Evolutionary conservation across 1,140 invertebrate species (phyloP).

Genomic region (Samia ricini): DNA sequence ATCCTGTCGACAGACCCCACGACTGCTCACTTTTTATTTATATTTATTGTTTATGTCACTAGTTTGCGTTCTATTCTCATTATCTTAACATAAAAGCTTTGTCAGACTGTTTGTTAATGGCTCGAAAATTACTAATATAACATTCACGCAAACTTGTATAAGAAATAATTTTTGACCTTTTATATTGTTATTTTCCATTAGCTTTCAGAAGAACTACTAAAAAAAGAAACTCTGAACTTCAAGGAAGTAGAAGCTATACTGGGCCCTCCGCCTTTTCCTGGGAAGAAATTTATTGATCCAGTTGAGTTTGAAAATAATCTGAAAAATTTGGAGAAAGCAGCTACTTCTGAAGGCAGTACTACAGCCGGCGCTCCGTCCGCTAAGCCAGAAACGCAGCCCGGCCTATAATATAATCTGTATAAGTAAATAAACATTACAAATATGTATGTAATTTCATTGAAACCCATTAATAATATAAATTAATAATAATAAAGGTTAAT

Average conservation of each 20-base stretch:
- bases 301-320: slow-evolving; percentile 87
- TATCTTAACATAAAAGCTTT: no score
- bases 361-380: slow-evolving; percentile 46
- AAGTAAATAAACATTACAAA: not conserved
- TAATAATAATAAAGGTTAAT: no score
- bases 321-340: slow-evolving; percentile 54
- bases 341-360: slow-evolving; percentile 23
- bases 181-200: not conserved
- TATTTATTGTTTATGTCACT: no score
- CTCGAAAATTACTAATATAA: no score
- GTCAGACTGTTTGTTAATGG: no score
- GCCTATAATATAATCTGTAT: slow-evolving; percentile 16
- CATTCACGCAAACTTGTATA: no score
- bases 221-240: slow-evolving; percentile 95
- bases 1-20: no score
- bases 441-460: not conserved
- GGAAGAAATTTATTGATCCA: slow-evolving; percentile 86
- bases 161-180: no score
- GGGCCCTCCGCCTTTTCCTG: slow-evolving; percentile 91
- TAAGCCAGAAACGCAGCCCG: slow-evolving; percentile 36
- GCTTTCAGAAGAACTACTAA: slow-evolving; percentile 87
- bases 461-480: not conserved
- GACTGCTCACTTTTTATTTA: no score
- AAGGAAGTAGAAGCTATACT: slow-evolving; percentile 93
- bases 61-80: no score